Conservation (phyloP, 92 coral and sea anemone genomes). For the Palythoa grandiflora region DNA sequence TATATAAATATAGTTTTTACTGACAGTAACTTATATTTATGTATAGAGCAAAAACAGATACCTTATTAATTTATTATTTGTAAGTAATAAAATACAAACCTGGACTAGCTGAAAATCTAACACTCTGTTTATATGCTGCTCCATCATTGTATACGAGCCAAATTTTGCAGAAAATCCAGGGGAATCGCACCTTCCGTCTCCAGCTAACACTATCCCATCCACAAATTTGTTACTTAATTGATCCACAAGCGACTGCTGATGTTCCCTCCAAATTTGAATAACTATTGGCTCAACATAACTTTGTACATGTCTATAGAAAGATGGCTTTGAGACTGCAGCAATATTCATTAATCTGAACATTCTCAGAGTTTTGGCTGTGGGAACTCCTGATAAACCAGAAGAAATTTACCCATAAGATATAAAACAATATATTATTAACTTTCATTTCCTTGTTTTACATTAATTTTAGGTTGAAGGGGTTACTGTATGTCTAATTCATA, state of each 20-base stretch:
- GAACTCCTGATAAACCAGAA: background rate
- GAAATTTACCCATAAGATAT: no score
- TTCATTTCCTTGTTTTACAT: background rate
- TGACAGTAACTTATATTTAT: no score
- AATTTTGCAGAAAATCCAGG: constrained; percentile 67
- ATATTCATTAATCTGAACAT: background rate
- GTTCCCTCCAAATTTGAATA: constrained; percentile 55
- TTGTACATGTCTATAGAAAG: background rate
- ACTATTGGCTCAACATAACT: constrained; percentile 31
- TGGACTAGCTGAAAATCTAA: constrained; percentile 67
- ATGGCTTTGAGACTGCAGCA: constrained; percentile 14
- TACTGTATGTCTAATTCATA: no score
- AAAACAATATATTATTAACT: no score
- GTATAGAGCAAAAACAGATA: background rate
- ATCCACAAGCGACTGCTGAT: constrained; percentile 37
- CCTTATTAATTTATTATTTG: background rate
- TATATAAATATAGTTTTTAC: no score
- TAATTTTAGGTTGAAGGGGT: no score
- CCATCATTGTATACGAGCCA: constrained; percentile 65
- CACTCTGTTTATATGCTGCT: constrained; percentile 58
- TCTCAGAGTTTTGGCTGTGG: constrained; percentile 2
- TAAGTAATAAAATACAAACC: constrained; percentile 26
- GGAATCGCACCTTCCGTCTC: constrained; percentile 69
- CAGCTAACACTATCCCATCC: constrained; percentile 37
- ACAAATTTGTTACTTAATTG: background rate